Evolutionary conservation across 2,113 vertebrate species (phyloP), one percentile per base, ranked within the genome.

Genomic region (Ammodytes dubius): DNA sequence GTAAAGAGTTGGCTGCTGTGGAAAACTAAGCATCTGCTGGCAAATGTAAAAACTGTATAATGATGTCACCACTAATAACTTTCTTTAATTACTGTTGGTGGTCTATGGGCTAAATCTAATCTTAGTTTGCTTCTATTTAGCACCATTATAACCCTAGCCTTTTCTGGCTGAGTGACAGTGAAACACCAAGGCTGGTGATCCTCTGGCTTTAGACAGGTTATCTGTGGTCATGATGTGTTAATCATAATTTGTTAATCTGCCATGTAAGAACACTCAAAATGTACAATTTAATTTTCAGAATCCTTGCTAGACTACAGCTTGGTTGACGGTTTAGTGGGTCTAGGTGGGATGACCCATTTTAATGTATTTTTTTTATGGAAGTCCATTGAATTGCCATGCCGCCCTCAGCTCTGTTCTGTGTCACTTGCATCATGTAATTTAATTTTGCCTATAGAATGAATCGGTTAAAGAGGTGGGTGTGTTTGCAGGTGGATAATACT

Each of bases 81-180:
- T 85, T 87, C n/a, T 64, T 90, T 87, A 88, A 91, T 88, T 88
- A 83, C 76, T 77, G n/a, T 27, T 57, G 73, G 61, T 70, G 71
- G 77, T 83, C 74, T 46, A 65, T 17, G 9, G 40, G 70, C 70
- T 77, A 46, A 84, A 53, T 61, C 35, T 85, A 87, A 92, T 85
- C 82, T 50, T 2, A 7, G 43, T 82, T 83, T 86, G 60, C 50
- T 56, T 65, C 63, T 60, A 10, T 75, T 64, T n/a, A 57, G 47
- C 49, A 13, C 15, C 50, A 63, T 37, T 72, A 77, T 74, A 82
- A 63, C 54, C 4, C 9, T 50, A 72, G 54, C 52, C 13, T 57
- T 54, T 75, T 70, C 64, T 66, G 80, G 40, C 70, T 57, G 13
- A 69, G 45, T 0, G 3, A 46, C 35, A 19, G 64, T 69, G 70